Percentiles rank a stretch among this genome's conserved stretches.
Conservation (phyloP, 2,888 invertebrate genomes). For the Nomada fucata region DNA sequence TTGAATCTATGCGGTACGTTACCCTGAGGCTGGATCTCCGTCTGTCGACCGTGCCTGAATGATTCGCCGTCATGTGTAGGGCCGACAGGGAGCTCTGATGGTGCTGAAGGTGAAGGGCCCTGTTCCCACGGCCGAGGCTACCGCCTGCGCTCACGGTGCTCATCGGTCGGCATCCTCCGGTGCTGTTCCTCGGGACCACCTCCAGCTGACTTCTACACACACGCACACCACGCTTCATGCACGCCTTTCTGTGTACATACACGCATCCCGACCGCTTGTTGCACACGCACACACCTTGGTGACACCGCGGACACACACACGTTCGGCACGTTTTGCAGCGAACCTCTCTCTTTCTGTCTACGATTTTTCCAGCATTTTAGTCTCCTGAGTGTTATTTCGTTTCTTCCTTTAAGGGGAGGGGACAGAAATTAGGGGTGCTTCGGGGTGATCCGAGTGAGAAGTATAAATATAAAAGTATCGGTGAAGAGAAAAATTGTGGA, state of each 20-base stretch:
- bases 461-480: neutral
- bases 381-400: neutral
- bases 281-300: slow-evolving; percentile 75
- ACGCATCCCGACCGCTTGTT: slow-evolving; percentile 62
- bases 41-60: slow-evolving; percentile 81
- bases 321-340: slow-evolving; percentile 77
- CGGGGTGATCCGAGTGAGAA: neutral
- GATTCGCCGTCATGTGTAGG: slow-evolving; percentile 80
- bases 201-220: slow-evolving; percentile 84
- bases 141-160: slow-evolving; percentile 82
- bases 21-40: slow-evolving; percentile 85
- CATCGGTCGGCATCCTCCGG: slow-evolving; percentile 79
- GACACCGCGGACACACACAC: slow-evolving; percentile 81
- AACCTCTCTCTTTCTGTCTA: slow-evolving; percentile 41
- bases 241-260: slow-evolving; percentile 75
- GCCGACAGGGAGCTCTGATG: slow-evolving; percentile 81
- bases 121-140: slow-evolving; percentile 81
- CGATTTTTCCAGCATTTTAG: neutral
- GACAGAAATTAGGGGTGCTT: no score
- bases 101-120: slow-evolving; percentile 80
- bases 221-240: slow-evolving; percentile 82
- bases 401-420: neutral
- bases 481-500: no score
- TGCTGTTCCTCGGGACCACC: slow-evolving; percentile 82
- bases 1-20: slow-evolving; percentile 79